Conservation (phyloP, 2,888 invertebrate genomes). For the Drosophila niveifrons region DNA sequence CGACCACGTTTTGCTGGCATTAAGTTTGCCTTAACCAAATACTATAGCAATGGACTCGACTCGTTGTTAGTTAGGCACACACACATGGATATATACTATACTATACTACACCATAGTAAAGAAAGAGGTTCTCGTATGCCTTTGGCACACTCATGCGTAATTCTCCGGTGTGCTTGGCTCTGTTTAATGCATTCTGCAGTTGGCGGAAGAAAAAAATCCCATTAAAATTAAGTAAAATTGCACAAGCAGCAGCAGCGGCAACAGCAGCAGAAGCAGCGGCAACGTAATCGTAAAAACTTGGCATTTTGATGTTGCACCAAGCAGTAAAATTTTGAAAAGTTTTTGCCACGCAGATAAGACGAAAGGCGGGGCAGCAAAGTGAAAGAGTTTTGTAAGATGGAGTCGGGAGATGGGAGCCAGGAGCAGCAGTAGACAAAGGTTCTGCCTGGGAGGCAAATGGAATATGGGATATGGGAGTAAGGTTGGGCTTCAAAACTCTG, state of each 20-base stretch:
- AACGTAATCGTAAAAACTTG: conserved; percentile 78
- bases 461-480: neutral
- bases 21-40: conserved; percentile 41
- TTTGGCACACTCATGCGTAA: conserved; percentile 67
- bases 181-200: conserved; percentile 78
- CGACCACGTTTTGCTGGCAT: conserved; percentile 32
- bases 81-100: conserved; percentile 7
- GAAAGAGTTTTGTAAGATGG: neutral
- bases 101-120: no score
- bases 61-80: conserved; percentile 16
- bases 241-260: conserved; percentile 57
- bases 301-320: conserved; percentile 78
- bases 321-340: conserved; percentile 78
- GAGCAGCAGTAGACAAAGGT: conserved; percentile 65
- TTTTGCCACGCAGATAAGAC: conserved; percentile 75
- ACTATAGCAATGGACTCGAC: neutral
- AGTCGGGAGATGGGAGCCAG: conserved; percentile 12
- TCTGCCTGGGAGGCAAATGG: conserved; percentile 39
- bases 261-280: conserved; percentile 57
- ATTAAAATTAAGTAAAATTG: conserved; percentile 84
- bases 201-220: conserved; percentile 77
- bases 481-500: conserved; percentile 33
- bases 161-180: conserved; percentile 64
- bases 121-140: conserved; percentile 16
- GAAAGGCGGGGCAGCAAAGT: neutral